Conservation (phyloP, 1,140 invertebrate species). For the Zophobas morio region DNA sequence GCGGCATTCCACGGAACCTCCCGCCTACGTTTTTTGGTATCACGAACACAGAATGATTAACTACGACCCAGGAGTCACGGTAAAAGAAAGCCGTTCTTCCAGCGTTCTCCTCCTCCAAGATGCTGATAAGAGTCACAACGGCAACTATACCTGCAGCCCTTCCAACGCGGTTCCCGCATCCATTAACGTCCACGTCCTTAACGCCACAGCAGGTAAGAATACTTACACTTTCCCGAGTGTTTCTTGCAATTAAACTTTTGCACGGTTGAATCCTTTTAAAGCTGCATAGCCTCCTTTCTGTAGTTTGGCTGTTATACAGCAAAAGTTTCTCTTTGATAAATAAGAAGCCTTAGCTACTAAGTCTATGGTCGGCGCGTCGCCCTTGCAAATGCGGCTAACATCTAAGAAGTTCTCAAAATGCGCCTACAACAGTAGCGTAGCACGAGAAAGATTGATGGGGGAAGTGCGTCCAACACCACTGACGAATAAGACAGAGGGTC, state of each 20-base stretch:
- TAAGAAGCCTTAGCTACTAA: no score
- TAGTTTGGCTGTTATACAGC: no score
- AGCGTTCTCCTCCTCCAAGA: constrained; percentile 73
- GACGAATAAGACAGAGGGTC: no score
- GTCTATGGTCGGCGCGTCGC: no score
- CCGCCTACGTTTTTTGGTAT: constrained; percentile 87
- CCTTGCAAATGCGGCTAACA: no score
- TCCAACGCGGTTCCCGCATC: constrained; percentile 78
- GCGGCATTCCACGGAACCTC: constrained; percentile 80
- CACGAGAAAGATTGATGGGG: no score
- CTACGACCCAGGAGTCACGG: constrained; percentile 73
- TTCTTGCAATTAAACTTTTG: constrained; percentile 25
- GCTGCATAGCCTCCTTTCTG: no score
- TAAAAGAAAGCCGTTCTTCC: constrained; percentile 68
- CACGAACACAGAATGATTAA: constrained; percentile 82
- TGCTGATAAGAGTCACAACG: constrained; percentile 73
- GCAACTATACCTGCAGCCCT: constrained; percentile 80
- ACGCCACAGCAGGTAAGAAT: constrained; percentile 67
- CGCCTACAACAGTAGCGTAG: no score
- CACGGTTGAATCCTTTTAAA: no score
- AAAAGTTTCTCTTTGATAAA: no score
- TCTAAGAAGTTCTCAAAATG: no score
- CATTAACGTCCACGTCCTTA: constrained; percentile 78
- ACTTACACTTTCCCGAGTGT: constrained; percentile 4
- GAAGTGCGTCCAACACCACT: no score